Conservation (phyloP, 2,888 invertebrate genomes). For the Arrhopalites spinosus region DNA sequence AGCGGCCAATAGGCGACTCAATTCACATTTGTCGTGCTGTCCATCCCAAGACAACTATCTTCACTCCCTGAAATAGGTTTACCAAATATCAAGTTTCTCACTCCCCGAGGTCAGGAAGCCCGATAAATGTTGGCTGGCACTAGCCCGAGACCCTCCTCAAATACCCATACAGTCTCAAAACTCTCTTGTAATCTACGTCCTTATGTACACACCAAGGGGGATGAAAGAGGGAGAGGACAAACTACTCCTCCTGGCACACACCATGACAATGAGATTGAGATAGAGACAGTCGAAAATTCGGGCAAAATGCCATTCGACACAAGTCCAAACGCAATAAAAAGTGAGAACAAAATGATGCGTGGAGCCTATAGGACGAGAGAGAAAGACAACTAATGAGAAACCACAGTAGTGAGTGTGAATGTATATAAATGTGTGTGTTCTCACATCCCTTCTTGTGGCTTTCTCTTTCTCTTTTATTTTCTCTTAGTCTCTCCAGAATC, state of each 20-base stretch:
- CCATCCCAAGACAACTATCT: slow-evolving; percentile 29
- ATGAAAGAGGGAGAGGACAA: background rate
- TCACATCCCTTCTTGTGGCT: too few species aligned
- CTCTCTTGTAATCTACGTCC: slow-evolving; percentile 19
- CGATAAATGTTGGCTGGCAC: slow-evolving; percentile 28
- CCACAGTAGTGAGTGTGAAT: background rate
- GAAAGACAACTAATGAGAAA: background rate
- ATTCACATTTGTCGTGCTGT: slow-evolving; percentile 35
- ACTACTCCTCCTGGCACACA: slow-evolving; percentile 12
- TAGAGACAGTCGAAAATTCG: slow-evolving; percentile 14
- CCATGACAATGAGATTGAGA: background rate
- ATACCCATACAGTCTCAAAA: background rate
- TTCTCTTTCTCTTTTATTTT: too few species aligned
- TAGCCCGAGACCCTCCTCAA: background rate
- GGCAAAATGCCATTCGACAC: slow-evolving; percentile 34
- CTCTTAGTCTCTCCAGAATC: too few species aligned
- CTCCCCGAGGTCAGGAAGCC: slow-evolving; percentile 27
- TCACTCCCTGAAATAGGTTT: slow-evolving; percentile 30
- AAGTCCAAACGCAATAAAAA: slow-evolving; percentile 29
- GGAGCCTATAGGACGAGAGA: background rate
- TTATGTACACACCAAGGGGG: background rate
- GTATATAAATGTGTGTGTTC: too few species aligned
- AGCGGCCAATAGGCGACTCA: slow-evolving; percentile 23
- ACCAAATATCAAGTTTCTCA: slow-evolving; percentile 36
- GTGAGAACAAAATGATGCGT: slow-evolving; percentile 25